phyloP scores from a whole-genome alignment of 1,140 invertebrate genomes.

The Melitaea cinxia region DNA sequence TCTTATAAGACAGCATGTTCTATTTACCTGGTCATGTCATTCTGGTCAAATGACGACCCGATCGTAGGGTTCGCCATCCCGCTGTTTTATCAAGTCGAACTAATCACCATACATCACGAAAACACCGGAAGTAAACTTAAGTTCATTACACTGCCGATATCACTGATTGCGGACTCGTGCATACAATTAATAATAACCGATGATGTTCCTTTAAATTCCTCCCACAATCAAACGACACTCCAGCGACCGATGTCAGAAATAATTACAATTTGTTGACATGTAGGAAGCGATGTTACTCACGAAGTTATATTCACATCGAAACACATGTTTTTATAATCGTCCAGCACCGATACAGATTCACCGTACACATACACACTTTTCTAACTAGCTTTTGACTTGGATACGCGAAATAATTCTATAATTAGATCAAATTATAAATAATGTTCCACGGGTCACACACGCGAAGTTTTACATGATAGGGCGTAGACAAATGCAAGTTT shows the following conservation, averaged over 20 bases:
- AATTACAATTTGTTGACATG: conserved; percentile 76
- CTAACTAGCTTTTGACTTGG: conserved; percentile 60
- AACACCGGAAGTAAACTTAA: conserved; percentile 60
- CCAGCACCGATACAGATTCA: conserved; percentile 50
- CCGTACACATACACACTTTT: conserved; percentile 50
- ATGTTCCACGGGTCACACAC: conserved; percentile 73
- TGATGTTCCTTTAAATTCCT: conserved; percentile 32
- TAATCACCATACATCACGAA: conserved; percentile 53
- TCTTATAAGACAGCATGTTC: conserved; percentile 9
- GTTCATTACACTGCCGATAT: conserved; percentile 43
- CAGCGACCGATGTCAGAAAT: conserved; percentile 48
- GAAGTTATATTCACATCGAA: conserved; percentile 75
- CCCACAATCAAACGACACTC: conserved; percentile 45
- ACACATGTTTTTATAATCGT: conserved; percentile 73
- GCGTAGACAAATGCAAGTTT: conserved; percentile 62
- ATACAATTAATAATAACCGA: conserved; percentile 21
- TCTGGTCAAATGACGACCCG: conserved; percentile 87
- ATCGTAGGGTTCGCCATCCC: conserved; percentile 81
- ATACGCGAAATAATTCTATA: conserved; percentile 71
- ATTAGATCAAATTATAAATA: conserved; percentile 77
- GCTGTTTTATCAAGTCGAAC: conserved; percentile 14
- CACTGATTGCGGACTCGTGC: conserved; percentile 35
- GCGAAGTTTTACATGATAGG: conserved; percentile 68
- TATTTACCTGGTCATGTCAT: conserved; percentile 86
- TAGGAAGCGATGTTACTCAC: conserved; percentile 61